Evolutionary conservation across 2,797 vertebrate species (phyloP).

Genomic region (Melanotaenia trifasciata): DNA sequence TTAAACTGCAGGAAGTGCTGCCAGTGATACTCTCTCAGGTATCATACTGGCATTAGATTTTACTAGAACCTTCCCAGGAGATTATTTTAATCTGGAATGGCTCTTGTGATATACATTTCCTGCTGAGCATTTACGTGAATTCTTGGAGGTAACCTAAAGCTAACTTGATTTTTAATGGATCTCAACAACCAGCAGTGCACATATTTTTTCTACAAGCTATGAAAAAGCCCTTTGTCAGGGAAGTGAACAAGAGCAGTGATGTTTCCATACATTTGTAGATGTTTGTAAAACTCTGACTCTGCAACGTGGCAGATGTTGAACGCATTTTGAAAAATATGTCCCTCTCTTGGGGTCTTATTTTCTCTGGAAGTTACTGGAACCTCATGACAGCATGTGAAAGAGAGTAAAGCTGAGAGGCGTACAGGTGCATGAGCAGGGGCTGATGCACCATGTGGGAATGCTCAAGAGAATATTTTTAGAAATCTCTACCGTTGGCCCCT

Average conservation of each 20-base stretch:
- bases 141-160: constrained; percentile 39
- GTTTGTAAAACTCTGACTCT: constrained; percentile 49
- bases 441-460: constrained; percentile 73
- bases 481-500: constrained; percentile 61
- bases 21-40: constrained; percentile 18
- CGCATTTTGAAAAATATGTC: not conserved
- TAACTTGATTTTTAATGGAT: constrained; percentile 42
- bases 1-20: constrained; percentile 29
- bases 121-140: constrained; percentile 38
- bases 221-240: constrained; percentile 71
- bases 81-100: constrained; percentile 18
- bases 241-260: constrained; percentile 34
- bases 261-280: constrained; percentile 40
- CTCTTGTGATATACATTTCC: constrained; percentile 40
- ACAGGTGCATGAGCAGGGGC: constrained; percentile 64
- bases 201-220: constrained; percentile 38
- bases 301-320: constrained; percentile 30
- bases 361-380: constrained; percentile 10
- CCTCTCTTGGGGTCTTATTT: constrained; percentile 22
- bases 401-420: constrained; percentile 61
- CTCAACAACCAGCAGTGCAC: constrained; percentile 46
- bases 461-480: constrained; percentile 79
- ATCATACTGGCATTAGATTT: constrained; percentile 13
- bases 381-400: constrained; percentile 46
- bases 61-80: constrained; percentile 24